Conservation (phyloP, 2,888 invertebrate genomes). For the Melinopterus prodromus region DNA sequence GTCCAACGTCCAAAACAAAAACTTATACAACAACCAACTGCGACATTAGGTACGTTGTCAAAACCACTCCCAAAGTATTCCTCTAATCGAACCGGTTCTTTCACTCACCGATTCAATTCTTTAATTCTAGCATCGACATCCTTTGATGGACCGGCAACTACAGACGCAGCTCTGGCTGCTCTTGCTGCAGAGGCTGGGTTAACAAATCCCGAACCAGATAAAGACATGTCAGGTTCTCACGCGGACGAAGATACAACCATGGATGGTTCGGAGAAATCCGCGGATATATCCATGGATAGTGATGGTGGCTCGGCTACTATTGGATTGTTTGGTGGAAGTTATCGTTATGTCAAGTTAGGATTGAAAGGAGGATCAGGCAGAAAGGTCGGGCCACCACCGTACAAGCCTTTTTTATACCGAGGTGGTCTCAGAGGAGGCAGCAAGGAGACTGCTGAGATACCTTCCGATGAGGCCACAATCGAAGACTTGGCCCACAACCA, state of each 20-base stretch:
- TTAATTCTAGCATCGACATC: conserved; percentile 60
- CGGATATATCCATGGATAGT: conserved; percentile 30
- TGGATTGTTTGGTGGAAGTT: conserved; percentile 53
- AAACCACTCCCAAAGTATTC: neutral
- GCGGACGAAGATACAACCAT: conserved; percentile 32
- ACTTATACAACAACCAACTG: conserved; percentile 59
- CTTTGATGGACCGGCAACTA: conserved; percentile 67
- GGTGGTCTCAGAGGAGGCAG: conserved; percentile 57
- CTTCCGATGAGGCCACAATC: conserved; percentile 19
- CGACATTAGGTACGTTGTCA: conserved; percentile 60
- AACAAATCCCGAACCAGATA: conserved; percentile 62
- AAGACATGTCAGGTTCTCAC: conserved; percentile 39
- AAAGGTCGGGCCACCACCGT: conserved; percentile 44
- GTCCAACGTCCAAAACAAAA: conserved; percentile 63
- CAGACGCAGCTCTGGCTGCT: conserved; percentile 69
- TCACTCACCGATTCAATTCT: neutral
- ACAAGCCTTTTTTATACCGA: conserved; percentile 47
- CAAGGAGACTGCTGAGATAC: conserved; percentile 49
- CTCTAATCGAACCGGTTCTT: neutral
- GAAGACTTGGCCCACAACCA: neutral
- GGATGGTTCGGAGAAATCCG: conserved; percentile 33
- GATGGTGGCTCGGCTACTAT: conserved; percentile 34
- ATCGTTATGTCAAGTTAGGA: conserved; percentile 57
- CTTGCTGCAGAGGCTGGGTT: conserved; percentile 70
- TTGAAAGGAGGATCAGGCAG: conserved; percentile 53